Percentiles rank a stretch among this genome's conserved stretches.
These are phyloP conservation scores for Palythoa grandiflora DNA, from an alignment of 92 coral and sea anemone genomes.

Conservation along the genomic window DNA sequence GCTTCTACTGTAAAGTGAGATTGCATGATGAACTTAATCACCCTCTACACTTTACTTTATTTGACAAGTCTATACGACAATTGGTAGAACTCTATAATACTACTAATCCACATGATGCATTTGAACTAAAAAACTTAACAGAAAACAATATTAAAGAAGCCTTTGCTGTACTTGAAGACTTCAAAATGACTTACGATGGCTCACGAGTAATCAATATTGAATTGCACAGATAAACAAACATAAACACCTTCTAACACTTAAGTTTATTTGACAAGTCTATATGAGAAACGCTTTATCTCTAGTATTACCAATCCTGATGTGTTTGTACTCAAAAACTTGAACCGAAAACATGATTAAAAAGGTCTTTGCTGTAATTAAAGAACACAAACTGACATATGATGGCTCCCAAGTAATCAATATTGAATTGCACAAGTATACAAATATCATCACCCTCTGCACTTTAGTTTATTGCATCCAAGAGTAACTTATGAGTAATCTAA, in stretches of 20 bases:
- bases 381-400: neutral
- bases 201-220: slow-evolving; percentile 3
- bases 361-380: neutral
- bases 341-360: neutral
- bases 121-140: neutral
- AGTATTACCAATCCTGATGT: slow-evolving; percentile 28
- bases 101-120: slow-evolving; percentile 23
- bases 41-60: slow-evolving; percentile 34
- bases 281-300: slow-evolving; percentile 22
- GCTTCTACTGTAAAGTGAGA: slow-evolving; percentile 44
- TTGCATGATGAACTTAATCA: slow-evolving; percentile 23
- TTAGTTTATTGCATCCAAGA: slow-evolving; percentile 3
- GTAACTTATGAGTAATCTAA: neutral
- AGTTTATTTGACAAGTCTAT: slow-evolving; percentile 15
- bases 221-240: neutral
- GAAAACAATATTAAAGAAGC: neutral
- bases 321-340: neutral
- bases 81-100: slow-evolving; percentile 33
- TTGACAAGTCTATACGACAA: slow-evolving; percentile 35
- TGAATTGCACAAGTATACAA: slow-evolving; percentile 3
- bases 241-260: neutral
- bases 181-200: neutral
- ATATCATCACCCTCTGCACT: slow-evolving; percentile 2
- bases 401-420: neutral
- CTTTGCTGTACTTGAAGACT: neutral